Conservation (phyloP, 1,140 invertebrate genomes). For the Gryon sp. region DNA sequence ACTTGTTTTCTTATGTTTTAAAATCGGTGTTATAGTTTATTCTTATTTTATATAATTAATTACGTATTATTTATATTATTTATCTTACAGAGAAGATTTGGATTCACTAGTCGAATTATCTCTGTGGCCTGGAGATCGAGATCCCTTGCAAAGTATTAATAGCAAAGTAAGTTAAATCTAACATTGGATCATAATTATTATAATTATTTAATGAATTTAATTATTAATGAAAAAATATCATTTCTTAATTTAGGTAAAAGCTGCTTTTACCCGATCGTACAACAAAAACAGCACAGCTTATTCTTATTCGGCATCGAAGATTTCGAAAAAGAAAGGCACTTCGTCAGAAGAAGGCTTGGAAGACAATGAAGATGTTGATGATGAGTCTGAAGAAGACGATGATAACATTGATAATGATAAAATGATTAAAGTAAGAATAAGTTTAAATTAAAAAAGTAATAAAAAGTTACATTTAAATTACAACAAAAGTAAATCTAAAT, state of each 20-base stretch:
- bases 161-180: constrained; percentile 83
- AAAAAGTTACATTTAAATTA: no score
- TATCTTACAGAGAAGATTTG: constrained; percentile 90
- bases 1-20: no score
- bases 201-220: constrained; percentile 9
- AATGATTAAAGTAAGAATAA: constrained; percentile 85
- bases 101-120: constrained; percentile 92
- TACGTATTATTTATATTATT: no score
- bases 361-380: constrained; percentile 76
- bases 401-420: constrained; percentile 86
- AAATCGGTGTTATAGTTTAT: no score
- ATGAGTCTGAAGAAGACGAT: constrained; percentile 81
- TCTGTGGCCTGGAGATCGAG: constrained; percentile 88
- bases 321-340: constrained; percentile 79
- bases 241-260: constrained; percentile 83
- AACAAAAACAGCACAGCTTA: constrained; percentile 89
- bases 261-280: constrained; percentile 94
- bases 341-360: constrained; percentile 75
- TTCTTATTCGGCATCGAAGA: constrained; percentile 85
- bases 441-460: no score
- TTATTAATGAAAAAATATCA: background rate
- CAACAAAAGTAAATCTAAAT: no score
- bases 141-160: constrained; percentile 88
- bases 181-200: background rate
- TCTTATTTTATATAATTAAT: no score